Evolutionary conservation across 2,113 vertebrate species (phyloP).

Genomic region (Thamnaconus septentrionalis): DNA sequence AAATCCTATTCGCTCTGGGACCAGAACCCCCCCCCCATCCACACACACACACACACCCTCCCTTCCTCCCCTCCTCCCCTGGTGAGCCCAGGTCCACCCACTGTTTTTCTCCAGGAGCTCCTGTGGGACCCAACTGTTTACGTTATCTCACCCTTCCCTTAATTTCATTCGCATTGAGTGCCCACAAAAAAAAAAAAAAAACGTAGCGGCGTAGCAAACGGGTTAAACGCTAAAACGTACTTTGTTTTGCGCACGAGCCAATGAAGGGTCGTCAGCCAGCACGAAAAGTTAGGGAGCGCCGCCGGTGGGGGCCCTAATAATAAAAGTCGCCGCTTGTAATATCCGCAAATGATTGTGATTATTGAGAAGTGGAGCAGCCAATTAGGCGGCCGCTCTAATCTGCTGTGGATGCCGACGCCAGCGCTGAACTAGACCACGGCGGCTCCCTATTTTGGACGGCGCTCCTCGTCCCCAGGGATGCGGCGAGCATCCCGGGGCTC

Average conservation of each 20-base stretch:
- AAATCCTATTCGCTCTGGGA: too few relatives aligned
- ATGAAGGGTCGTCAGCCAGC: too few relatives aligned
- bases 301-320: conserved; percentile 21
- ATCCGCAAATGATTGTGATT: conserved; percentile 31
- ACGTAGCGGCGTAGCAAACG: too few relatives aligned
- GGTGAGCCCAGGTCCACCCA: not conserved
- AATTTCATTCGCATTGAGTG: too few relatives aligned
- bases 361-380: conserved; percentile 60
- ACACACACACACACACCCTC: not conserved
- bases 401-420: conserved; percentile 57
- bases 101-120: too few relatives aligned
- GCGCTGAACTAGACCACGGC: conserved; percentile 65
- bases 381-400: conserved; percentile 52
- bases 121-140: too few relatives aligned
- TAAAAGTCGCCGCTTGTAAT: conserved; percentile 5
- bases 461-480: conserved; percentile 57
- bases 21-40: not conserved
- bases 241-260: too few relatives aligned
- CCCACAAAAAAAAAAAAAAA: too few relatives aligned
- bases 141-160: too few relatives aligned
- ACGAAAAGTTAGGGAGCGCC: not conserved
- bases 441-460: conserved; percentile 57
- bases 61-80: not conserved
- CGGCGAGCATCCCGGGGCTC: conserved; percentile 42
- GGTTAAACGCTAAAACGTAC: too few relatives aligned